phyloP scores from a whole-genome alignment of 2,113 vertebrate species.

The Myocastor coypus region DNA sequence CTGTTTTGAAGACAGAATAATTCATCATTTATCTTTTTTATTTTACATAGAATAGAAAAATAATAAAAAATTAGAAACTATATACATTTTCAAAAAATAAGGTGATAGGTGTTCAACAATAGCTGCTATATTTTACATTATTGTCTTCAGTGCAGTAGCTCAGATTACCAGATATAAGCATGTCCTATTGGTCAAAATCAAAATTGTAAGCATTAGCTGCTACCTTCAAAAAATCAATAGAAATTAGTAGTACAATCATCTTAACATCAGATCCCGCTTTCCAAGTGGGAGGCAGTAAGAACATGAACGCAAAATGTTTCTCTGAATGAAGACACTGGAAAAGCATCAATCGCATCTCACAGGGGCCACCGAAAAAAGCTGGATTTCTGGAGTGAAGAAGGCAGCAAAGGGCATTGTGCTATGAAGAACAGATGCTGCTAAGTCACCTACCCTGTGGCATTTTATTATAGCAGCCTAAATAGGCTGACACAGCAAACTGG shows the following conservation, averaged over 20 bases:
- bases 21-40: conserved; percentile 10
- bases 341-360: background rate
- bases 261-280: background rate
- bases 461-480: background rate
- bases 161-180: no score
- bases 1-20: background rate
- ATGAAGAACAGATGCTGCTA: background rate
- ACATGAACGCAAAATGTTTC: background rate
- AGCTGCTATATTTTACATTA: no score
- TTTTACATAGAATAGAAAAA: no score
- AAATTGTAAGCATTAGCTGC: no score
- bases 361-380: background rate
- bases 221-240: no score
- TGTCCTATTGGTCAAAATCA: no score
- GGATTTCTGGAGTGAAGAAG: background rate
- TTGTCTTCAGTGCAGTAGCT: no score
- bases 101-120: no score
- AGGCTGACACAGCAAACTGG: background rate
- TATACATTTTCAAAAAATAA: no score
- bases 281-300: background rate
- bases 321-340: background rate
- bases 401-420: background rate
- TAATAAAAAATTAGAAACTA: no score
- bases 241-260: no score
- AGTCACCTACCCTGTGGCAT: background rate